Percentiles rank a stretch among this genome's conserved stretches.
These are phyloP conservation scores for Porphyrio hochstetteri DNA, from an alignment of 2,113 vertebrate species.

Conservation along the genomic window DNA sequence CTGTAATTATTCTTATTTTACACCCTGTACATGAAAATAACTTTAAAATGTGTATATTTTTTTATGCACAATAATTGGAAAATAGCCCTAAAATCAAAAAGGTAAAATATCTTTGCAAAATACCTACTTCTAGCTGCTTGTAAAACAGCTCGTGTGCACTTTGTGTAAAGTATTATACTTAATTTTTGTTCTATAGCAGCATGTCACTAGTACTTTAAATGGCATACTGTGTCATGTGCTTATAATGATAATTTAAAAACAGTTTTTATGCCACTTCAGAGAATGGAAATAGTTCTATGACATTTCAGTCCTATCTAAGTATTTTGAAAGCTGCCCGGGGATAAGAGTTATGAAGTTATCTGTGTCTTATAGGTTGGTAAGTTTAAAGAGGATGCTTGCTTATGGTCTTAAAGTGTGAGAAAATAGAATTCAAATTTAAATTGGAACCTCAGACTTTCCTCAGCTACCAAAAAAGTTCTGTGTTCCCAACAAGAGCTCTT, in stretches of 20 bases:
- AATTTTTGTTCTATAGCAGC: neutral
- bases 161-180: neutral
- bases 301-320: neutral
- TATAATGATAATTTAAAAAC: neutral
- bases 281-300: neutral
- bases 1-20: neutral
- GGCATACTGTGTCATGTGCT: neutral
- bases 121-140: neutral
- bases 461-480: fast-evolving
- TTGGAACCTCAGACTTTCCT: neutral
- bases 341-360: neutral
- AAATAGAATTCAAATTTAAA: neutral
- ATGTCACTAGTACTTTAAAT: neutral
- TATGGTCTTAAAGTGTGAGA: neutral
- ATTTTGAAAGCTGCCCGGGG: neutral
- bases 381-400: neutral
- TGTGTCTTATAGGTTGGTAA: neutral
- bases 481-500: neutral
- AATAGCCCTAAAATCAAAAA: neutral
- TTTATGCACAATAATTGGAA: neutral
- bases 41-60: neutral
- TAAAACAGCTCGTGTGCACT: neutral
- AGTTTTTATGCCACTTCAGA: neutral
- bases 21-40: neutral
- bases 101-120: neutral